phyloP scores from a whole-genome alignment of 2,113 vertebrate species.

The Alces alces region DNA sequence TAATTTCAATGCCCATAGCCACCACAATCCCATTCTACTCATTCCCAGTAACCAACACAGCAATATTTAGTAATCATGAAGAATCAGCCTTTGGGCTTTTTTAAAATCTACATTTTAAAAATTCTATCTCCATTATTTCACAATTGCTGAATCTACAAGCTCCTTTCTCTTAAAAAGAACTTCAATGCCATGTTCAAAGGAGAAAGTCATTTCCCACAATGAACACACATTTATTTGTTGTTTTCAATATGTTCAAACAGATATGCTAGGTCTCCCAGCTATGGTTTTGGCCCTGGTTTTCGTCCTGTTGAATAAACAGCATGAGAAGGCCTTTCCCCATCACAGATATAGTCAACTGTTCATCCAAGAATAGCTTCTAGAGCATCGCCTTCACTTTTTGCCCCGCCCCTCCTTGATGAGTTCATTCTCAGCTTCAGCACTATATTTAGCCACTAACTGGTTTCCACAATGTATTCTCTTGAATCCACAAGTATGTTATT shows the following conservation, averaged over 20 bases:
- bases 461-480: not conserved
- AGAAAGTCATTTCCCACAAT: slow-evolving; percentile 47
- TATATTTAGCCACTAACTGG: not conserved
- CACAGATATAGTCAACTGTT: not conserved
- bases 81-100: slow-evolving; percentile 54
- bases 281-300: slow-evolving; percentile 55
- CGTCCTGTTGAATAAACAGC: slow-evolving; percentile 6
- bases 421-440: not conserved
- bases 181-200: slow-evolving; percentile 35
- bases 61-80: slow-evolving; percentile 45
- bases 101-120: not conserved
- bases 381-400: not conserved
- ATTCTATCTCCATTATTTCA: not conserved
- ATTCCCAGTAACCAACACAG: not conserved
- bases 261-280: slow-evolving; percentile 42
- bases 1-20: not conserved
- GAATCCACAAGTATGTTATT: not conserved
- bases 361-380: not conserved
- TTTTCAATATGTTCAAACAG: slow-evolving; percentile 48
- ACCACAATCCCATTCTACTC: not conserved
- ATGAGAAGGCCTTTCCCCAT: not conserved
- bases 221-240: slow-evolving; percentile 38
- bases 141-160: slow-evolving; percentile 8
- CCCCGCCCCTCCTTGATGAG: not conserved
- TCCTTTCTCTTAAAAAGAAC: slow-evolving; percentile 37